Evolutionary conservation across 2,888 invertebrate species (phyloP), one percentile per base, ranked within the genome.

Genomic region (Lysandra bellargus): DNA sequence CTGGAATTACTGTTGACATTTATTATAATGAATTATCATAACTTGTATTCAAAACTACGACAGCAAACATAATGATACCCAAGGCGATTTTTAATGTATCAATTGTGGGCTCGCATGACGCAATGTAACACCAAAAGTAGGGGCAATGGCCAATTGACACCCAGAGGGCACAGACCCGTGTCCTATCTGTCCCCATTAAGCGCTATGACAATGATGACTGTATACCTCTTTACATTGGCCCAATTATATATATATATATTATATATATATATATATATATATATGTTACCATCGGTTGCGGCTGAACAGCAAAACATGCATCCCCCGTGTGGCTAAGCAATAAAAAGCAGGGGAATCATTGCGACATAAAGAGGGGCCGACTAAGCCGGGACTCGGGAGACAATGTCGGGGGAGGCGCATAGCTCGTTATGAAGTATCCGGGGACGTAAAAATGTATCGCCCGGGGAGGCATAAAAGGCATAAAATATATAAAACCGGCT

Each of bases 321-420:
- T 76, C 76, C 76, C 76, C 33, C 6, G 76, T 76, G 76, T 57
- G 33, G 74, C 85, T 84, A 82, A 84, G 86, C 81, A 83, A 81
- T 82, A 88, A 88, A 81, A 88, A 86, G 86, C 86, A 83, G 85
- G 81, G 86, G 86, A 87, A 88, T 88, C 87, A 87, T 87, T 87
- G 85, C 84, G 84, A 87, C 86, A 88, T 88, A 89, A 79, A 79
- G 74, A 79, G 79, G 75, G 75, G 61, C 60, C 30, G 57, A 79
- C 40, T 49, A 69, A 64, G 53, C 78, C 30, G 49, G 60, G 69
- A 72, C 77, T 76, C 30, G 49, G 60, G 69, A 72, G 78, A 76
- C 79, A 77, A 74, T 78, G 53, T 17, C 53, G 76, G 33, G 76
- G 76, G 53, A 76, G 76, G 53, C 33, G 0, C 76, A 17, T 33